Evolutionary conservation across 2,113 vertebrate genomes (phyloP).

Genomic region (Cyphomyrus plagiostoma): DNA sequence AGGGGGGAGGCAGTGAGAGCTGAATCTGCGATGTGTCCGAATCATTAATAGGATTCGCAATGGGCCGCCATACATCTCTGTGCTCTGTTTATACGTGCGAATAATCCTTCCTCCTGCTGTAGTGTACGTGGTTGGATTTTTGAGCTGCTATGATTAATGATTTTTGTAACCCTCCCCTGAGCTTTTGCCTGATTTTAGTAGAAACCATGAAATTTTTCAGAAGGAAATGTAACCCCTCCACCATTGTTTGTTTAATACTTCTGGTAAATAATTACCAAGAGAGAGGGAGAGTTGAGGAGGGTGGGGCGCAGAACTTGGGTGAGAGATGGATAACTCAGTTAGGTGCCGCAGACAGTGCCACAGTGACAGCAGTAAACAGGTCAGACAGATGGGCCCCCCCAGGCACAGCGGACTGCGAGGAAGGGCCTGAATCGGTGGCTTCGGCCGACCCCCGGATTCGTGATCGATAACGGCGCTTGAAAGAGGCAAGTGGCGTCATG

Average conservation of each 20-base stretch:
- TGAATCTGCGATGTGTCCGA: not conserved
- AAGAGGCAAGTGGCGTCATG: not conserved
- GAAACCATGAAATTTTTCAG: not conserved
- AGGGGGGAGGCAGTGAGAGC: not conserved
- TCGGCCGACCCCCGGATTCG: slow-evolving; percentile 24
- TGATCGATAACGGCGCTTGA: slow-evolving; percentile 39
- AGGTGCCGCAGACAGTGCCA: slow-evolving; percentile 45
- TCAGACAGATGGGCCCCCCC: slow-evolving; percentile 41
- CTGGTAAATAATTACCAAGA: slow-evolving; percentile 50
- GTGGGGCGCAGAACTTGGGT: slow-evolving; percentile 27
- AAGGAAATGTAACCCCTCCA: not conserved
- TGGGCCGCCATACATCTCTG: not conserved
- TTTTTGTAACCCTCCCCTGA: not conserved
- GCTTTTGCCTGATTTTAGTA: not conserved
- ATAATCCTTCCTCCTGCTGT: not conserved
- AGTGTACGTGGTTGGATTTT: not conserved
- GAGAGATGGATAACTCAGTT: slow-evolving; percentile 53
- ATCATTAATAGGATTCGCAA: not conserved
- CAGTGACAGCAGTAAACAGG: slow-evolving; percentile 48
- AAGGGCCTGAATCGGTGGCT: slow-evolving; percentile 30
- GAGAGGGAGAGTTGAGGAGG: slow-evolving; percentile 44
- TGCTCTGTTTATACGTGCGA: not conserved
- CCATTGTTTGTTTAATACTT: slow-evolving; percentile 37
- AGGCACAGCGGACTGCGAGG: slow-evolving; percentile 34
- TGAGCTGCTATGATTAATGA: not conserved